These are phyloP conservation scores for Silurus asotus DNA, from an alignment of 2,113 vertebrate genomes.

Conservation along the genomic window DNA sequence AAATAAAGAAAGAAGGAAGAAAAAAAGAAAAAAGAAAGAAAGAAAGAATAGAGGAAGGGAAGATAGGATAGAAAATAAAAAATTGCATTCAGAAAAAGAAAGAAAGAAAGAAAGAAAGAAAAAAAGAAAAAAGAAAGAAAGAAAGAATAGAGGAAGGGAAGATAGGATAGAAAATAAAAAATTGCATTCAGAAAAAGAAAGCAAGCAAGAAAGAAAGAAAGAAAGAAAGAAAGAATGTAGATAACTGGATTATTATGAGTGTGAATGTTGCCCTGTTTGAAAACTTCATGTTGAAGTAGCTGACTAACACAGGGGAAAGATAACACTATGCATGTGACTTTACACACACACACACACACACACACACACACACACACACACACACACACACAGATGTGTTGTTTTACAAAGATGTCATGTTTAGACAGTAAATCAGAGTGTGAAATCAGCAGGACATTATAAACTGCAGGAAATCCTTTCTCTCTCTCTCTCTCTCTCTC, in stretches of 20 bases:
- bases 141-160: neutral
- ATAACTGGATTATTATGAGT: neutral
- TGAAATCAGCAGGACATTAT: constrained; percentile 32
- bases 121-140: neutral
- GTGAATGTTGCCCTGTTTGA: neutral
- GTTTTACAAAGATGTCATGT: constrained; percentile 30
- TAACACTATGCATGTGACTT: constrained; percentile 1
- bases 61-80: too few relatives aligned
- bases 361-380: constrained; percentile 4
- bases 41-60: neutral
- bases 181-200: neutral
- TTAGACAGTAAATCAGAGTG: constrained; percentile 38
- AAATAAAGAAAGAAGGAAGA: too few relatives aligned
- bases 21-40: neutral
- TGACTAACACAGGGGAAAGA: neutral
- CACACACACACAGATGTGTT: constrained; percentile 19
- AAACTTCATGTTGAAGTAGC: neutral
- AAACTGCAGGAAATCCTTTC: constrained; percentile 22
- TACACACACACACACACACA: constrained; percentile 31
- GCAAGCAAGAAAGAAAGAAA: neutral
- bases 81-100: neutral
- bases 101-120: neutral
- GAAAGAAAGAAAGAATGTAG: neutral
- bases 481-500: neutral
- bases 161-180: neutral